Evolutionary conservation across 2,888 invertebrate species (phyloP), one percentile per base, ranked within the genome.

Genomic region (Drosophila picticornis): DNA sequence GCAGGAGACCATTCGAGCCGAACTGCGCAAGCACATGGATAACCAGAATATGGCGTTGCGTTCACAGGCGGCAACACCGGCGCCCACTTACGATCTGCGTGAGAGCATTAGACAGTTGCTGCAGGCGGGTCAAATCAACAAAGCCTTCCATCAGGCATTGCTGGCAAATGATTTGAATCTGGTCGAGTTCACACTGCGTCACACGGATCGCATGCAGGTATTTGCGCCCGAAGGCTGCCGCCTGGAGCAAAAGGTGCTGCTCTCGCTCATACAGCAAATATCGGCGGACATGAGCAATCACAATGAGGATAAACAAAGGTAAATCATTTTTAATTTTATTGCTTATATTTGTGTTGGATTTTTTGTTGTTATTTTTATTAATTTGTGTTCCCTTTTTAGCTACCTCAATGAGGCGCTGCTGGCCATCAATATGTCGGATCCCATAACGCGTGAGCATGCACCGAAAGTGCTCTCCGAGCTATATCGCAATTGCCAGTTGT

Each of bases 231-330:
- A 91, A 13, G 97, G 97, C 90, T 94, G 95, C 31, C 70, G 85
- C 16, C 95, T 98, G 68, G 96, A 96, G 81, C 98, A 98, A 93
- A 97, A 97, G 85, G 98, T 98, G 69, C 94, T 99, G 78, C 94
- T 99, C 60, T 98, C 99, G 4, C 95, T 99, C 34, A 97, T 99
- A 86, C 98, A 99, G 92, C 99, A 99, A 93, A 95, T 99, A 27
- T 97, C 98, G 25, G 97, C 97, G 0, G 98, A 99, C 91, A 95
- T 99, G 94, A 95, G 95, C 75, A 96, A 96, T 77, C 96, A 98
- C 87, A 97, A 97, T 16, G 97, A 97, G 89, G 94, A 96, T 25
- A 98, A 97, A 93, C 95, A 96, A 86, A 96, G 95, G 97, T 97
- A 93, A 93, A 93, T 57, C 2, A 5, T 34, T n/a, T 46, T 19